Evolutionary conservation across 1,140 invertebrate species (phyloP).

Genomic region (Rhynchophorus ferrugineus): DNA sequence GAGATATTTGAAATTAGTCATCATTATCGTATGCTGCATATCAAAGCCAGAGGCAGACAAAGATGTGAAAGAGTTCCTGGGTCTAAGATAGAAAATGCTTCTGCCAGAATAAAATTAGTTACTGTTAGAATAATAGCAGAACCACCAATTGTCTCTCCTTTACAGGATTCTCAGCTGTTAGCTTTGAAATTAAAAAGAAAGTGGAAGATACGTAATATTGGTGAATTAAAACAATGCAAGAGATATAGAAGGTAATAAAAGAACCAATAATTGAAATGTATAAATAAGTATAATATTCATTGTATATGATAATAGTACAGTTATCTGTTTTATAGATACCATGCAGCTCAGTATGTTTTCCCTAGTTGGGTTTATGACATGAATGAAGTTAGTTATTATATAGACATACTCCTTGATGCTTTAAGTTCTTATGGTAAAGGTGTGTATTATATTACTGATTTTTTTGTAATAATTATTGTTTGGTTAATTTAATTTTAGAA

Average conservation of each 20-base stretch:
- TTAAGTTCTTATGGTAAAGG: constrained; percentile 31
- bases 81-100: constrained; percentile 25
- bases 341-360: constrained; percentile 31
- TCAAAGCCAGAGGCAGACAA: constrained; percentile 38
- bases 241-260: constrained; percentile 30
- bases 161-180: constrained; percentile 32
- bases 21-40: constrained; percentile 28
- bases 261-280: too few relatives aligned
- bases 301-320: not conserved
- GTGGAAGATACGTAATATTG: constrained; percentile 21
- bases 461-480: constrained; percentile 2
- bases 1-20: constrained; percentile 36
- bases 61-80: constrained; percentile 33
- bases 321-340: constrained; percentile 25
- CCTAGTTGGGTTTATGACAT: constrained; percentile 36
- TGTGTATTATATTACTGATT: constrained; percentile 6
- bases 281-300: not conserved
- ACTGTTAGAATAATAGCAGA: constrained; percentile 34
- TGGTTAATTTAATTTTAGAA: constrained; percentile 23
- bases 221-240: constrained; percentile 24
- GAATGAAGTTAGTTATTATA: constrained; percentile 35
- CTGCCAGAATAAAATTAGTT: constrained; percentile 29
- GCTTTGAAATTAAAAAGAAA: constrained; percentile 27
- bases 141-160: constrained; percentile 28
- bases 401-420: constrained; percentile 26